Evolutionary conservation across 2,888 invertebrate species (phyloP).

Genomic region (Hyles lineata): DNA sequence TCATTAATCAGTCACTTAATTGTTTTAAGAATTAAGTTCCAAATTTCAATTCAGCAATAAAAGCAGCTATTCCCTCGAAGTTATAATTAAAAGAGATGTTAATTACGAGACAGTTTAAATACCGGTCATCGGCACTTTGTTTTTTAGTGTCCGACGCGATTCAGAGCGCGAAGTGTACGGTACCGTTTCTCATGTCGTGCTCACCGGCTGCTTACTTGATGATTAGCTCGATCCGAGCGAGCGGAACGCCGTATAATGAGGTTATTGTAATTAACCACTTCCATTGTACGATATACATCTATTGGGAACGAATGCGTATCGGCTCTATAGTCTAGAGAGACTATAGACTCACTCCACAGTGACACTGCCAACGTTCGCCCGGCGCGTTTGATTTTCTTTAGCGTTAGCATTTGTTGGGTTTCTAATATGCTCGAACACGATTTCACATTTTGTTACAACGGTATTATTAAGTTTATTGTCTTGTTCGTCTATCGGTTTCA

Average conservation of each 20-base stretch:
- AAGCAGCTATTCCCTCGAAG: not conserved
- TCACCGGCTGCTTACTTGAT: conserved; percentile 57
- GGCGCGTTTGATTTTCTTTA: not conserved
- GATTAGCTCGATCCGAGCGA: conserved; percentile 62
- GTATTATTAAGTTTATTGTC: conserved; percentile 1
- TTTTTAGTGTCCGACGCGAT: conserved; percentile 44
- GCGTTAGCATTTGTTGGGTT: conserved; percentile 3
- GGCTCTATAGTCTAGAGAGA: conserved; percentile 1
- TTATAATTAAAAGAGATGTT: not conserved
- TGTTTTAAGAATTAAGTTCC: too few relatives aligned
- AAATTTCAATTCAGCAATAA: not conserved
- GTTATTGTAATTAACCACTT: conserved; percentile 63
- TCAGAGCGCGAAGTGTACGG: conserved; percentile 73
- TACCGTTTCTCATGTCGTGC: conserved; percentile 68
- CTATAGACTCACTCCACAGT: not conserved
- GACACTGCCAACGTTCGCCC: conserved; percentile 10
- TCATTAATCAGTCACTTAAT: too few relatives aligned
- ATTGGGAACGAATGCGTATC: conserved; percentile 34
- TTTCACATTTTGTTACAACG: not conserved
- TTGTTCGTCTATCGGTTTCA: not conserved
- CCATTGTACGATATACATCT: conserved; percentile 42
- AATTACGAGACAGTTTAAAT: conserved; percentile 27
- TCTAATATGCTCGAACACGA: conserved; percentile 29
- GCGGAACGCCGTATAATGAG: conserved; percentile 68
- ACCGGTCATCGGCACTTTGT: conserved; percentile 56